Percentiles rank a stretch among this genome's conserved stretches.
Conservation (phyloP, 1,140 invertebrate genomes). For the Drosophila melanogaster region Release_6_plus_ISO1_MT NT_037436.4:15502501-15503000, state of each 20-base stretch:
- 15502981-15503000: constrained; percentile 85
- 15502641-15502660: background rate
- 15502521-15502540: constrained; percentile 8
- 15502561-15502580: constrained; percentile 24
- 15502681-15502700: background rate
- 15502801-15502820: background rate
- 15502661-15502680: background rate
- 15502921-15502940: constrained; percentile 88
- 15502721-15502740: no score
- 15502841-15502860: constrained; percentile 90
- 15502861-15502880: constrained; percentile 88
- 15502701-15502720: no score
- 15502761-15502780: no score
- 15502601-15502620: constrained; percentile 4
- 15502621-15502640: no score
- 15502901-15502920: constrained; percentile 89
- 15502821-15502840: constrained; percentile 85
- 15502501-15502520: constrained; percentile 4
- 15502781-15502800: background rate
- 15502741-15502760: no score
- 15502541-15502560: background rate
- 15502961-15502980: constrained; percentile 86
- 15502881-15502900: constrained; percentile 91
- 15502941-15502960: constrained; percentile 86
- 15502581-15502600: background rate